A percentile compares a stretch with the other conserved stretches of the same genome.
Conservation (phyloP, 2,113 vertebrate species). For the Plectropomus leopardus region DNA sequence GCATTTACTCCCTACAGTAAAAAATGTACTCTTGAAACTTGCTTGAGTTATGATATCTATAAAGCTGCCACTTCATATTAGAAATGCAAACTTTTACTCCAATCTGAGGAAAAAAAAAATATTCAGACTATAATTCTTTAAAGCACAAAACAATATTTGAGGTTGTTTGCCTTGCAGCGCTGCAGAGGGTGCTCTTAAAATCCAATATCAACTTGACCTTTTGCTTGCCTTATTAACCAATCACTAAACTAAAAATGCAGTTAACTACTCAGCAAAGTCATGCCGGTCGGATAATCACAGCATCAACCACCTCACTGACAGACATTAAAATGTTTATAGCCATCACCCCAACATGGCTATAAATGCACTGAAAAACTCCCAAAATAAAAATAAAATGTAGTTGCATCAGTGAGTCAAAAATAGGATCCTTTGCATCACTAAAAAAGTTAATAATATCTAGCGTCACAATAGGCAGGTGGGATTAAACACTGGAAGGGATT, state of each 20-base stretch:
- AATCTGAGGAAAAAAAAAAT: background rate
- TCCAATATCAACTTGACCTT: background rate
- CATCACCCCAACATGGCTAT: background rate
- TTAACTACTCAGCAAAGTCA: too few species aligned
- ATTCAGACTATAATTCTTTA: background rate
- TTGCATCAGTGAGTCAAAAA: background rate
- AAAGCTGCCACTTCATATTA: too few species aligned
- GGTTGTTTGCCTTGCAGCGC: too few species aligned
- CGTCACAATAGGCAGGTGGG: too few species aligned
- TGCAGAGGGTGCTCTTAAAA: background rate
- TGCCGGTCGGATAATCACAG: too few species aligned
- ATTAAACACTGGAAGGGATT: too few species aligned
- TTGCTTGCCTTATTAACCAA: too few species aligned
- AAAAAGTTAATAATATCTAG: background rate
- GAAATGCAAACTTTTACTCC: background rate
- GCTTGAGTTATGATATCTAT: background rate
- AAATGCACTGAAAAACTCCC: background rate
- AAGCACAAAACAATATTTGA: too few species aligned
- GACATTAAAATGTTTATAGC: background rate
- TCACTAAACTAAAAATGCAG: background rate
- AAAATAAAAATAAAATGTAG: background rate
- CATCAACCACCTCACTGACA: too few species aligned
- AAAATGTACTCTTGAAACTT: background rate
- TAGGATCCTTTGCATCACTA: background rate
- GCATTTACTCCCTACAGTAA: background rate